A percentile compares a stretch with the other conserved stretches of the same genome.
Evolutionary conservation across 2,113 vertebrate genomes (phyloP).

Genomic region (Machaerirhynchus nigripectus): DNA sequence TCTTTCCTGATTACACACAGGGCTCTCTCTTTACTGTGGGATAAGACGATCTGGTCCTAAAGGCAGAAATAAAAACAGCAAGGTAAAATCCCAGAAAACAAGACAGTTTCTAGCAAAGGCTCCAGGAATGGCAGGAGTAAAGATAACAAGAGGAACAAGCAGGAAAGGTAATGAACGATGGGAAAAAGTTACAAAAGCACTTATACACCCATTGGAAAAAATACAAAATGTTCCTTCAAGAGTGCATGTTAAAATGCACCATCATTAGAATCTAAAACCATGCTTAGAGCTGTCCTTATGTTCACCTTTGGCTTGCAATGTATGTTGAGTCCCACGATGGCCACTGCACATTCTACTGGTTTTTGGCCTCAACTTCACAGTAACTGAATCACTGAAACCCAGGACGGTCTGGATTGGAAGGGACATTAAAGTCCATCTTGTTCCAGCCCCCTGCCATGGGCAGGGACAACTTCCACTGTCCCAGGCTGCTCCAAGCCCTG

Average conservation of each 20-base stretch:
- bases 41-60: neutral
- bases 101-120: neutral
- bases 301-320: neutral
- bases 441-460: rapidly evolving
- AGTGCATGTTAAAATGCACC: neutral
- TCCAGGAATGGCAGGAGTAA: neutral
- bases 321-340: rapidly evolving
- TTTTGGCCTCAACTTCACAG: neutral
- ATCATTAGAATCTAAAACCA: neutral
- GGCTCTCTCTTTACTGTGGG: neutral
- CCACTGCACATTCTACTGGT: neutral
- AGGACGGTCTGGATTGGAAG: neutral
- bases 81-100: neutral
- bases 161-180: rapidly evolving
- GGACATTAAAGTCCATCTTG: rapidly evolving
- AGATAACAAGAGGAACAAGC: neutral
- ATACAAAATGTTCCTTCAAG: neutral
- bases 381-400: neutral
- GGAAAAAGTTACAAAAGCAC: neutral
- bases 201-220: neutral
- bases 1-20: neutral
- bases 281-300: neutral
- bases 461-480: rapidly evolving
- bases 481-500: rapidly evolving
- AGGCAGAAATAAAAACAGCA: neutral